Base-by-base conservation (phyloP, 2,888 invertebrate species). In the Idaea dimidiata region DNA sequence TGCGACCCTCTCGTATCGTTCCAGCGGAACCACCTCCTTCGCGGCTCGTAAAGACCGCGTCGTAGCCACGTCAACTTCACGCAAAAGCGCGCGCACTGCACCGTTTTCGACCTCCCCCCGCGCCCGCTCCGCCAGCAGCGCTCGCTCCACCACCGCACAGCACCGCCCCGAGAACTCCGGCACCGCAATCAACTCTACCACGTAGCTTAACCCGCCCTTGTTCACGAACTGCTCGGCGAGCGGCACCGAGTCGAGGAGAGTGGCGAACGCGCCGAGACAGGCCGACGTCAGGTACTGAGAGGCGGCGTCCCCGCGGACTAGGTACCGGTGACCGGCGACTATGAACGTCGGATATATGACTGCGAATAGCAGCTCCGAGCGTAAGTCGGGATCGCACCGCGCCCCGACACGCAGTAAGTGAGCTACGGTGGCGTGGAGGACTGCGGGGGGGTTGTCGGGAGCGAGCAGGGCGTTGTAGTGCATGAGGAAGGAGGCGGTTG, bases 321-420 rank as follows among this genome's bases (percentile, higher is more conserved):
- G 86, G 70, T 93, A 94, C 62, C 87, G 78, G 59, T 87, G 87
- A 70, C 94, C 94, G 0, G 94, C 91, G 7, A 90, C 93, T 14
- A 94, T 83, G 70, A 95, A 94, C 0, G 93, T 93, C 0, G 95
- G 94, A 73, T 94, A 94, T 60, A 95, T 93, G 0, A 95, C 94
- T 60, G 91, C 89, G 67, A 94, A 93, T 0, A 95, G 86, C 17
- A 95, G 80, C 70, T 94, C 94, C 55, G 91, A 89, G 67, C 93
- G 93, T 74, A 94, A 93, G 65, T 92, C 88, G 60, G 83, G 87
- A 0, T 92, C 90, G 59, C 94, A 94, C 17, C 89, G 89, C 0
- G 94, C 93, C 0, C 94, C 94, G 16, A 95, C 93, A 64, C 94
- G 89, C 10, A 94, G 80, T 14, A 95, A 77, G 73, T 95, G 95